Percentiles rank a stretch among this genome's conserved stretches.
Conservation (phyloP, 2,888 invertebrate genomes). For the Ryuthela nishihirai region DNA sequence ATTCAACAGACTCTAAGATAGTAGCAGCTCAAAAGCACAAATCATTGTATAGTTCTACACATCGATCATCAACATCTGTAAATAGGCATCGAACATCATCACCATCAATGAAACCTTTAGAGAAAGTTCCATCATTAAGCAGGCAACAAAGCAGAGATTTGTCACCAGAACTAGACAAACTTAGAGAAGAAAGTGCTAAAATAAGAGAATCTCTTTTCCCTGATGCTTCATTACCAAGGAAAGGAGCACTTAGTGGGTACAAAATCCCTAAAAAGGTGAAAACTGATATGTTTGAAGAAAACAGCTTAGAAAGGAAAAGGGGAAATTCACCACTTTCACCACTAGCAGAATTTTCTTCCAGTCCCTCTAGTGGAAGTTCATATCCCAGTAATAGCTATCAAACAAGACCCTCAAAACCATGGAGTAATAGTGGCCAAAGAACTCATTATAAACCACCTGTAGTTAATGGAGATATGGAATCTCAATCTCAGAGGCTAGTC, state of each 20-base stretch:
- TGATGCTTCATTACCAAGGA: slow-evolving; percentile 2
- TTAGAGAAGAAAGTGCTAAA: slow-evolving; percentile 6
- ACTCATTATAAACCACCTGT: too few relatives aligned
- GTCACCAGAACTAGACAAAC: not conserved
- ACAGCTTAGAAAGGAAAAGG: slow-evolving; percentile 22
- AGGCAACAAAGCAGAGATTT: too few relatives aligned
- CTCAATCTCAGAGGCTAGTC: slow-evolving; percentile 12
- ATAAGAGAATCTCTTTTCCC: slow-evolving; percentile 2
- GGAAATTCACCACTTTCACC: slow-evolving; percentile 32
- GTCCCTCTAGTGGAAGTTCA: slow-evolving; percentile 1
- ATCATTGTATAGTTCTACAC: not conserved
- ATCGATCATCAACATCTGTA: slow-evolving; percentile 7
- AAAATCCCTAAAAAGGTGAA: slow-evolving; percentile 33
- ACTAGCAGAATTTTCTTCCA: slow-evolving; percentile 19
- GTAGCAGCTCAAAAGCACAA: slow-evolving; percentile 6
- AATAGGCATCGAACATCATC: slow-evolving; percentile 20
- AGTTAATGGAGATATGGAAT: slow-evolving; percentile 3
- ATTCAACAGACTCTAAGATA: slow-evolving; percentile 2
- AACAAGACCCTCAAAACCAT: too few relatives aligned
- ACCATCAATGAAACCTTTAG: slow-evolving; percentile 17
- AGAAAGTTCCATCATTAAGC: slow-evolving; percentile 10
- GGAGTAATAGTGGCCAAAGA: too few relatives aligned
- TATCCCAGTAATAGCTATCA: too few relatives aligned
- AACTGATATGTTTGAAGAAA: slow-evolving; percentile 13
- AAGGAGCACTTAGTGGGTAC: slow-evolving; percentile 22